These are phyloP conservation scores for Protonibea diacanthus DNA, from an alignment of 2,797 vertebrate genomes.

Conservation along the genomic window DNA sequence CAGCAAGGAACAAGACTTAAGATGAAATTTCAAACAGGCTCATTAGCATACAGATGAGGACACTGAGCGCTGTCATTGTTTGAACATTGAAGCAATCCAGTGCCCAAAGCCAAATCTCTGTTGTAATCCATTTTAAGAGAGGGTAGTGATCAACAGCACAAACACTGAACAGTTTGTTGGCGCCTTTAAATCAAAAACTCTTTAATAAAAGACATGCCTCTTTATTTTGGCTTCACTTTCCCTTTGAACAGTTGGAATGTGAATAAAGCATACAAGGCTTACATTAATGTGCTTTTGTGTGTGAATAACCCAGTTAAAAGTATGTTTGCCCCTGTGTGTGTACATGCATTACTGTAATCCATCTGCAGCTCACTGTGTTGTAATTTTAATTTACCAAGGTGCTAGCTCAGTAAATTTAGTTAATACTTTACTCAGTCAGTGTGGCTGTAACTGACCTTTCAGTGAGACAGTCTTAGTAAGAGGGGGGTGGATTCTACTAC, in stretches of 20 bases:
- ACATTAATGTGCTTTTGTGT: constrained; percentile 12
- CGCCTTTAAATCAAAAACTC: constrained; percentile 41
- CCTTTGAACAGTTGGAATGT: constrained; percentile 10
- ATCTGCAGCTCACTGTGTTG: background rate
- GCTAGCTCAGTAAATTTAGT: constrained; percentile 29
- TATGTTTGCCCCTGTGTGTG: background rate
- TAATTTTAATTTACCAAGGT: constrained; percentile 30
- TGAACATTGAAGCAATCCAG: constrained; percentile 51
- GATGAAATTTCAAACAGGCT: constrained; percentile 60
- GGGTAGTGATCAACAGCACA: constrained; percentile 44
- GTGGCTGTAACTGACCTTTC: constrained; percentile 26
- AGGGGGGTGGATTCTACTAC: background rate
- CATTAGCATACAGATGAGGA: constrained; percentile 67
- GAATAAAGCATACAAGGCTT: constrained; percentile 27
- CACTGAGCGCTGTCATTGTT: constrained; percentile 48
- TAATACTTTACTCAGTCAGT: constrained; percentile 28
- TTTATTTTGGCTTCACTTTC: constrained; percentile 24
- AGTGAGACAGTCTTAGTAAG: constrained; percentile 22
- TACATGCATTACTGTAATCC: constrained; percentile 17
- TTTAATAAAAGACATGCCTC: constrained; percentile 27
- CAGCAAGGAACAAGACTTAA: constrained; percentile 35
- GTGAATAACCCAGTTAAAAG: constrained; percentile 22
- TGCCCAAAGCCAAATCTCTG: constrained; percentile 43
- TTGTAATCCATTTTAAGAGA: constrained; percentile 54
- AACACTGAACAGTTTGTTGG: constrained; percentile 37